A percentile compares a stretch with the other conserved stretches of the same genome.
Conservation (phyloP, 2,797 vertebrate genomes). For the Decapterus maruadsi region DNA sequence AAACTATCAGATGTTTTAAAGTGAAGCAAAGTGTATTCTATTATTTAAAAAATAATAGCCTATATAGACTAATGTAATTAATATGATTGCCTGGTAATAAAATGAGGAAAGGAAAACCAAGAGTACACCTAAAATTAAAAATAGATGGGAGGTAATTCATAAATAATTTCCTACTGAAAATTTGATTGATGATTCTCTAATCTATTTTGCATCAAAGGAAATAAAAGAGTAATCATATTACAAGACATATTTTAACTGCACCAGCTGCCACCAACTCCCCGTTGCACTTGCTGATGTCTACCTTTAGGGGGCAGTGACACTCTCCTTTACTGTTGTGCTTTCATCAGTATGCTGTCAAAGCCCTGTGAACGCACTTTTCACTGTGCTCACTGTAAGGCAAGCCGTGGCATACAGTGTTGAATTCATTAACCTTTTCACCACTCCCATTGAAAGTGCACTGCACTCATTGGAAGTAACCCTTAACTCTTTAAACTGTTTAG, state of each 20-base stretch:
- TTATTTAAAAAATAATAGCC: too few relatives aligned
- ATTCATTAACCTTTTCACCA: conserved; percentile 87
- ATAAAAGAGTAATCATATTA: too few relatives aligned
- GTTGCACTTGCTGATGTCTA: conserved; percentile 35
- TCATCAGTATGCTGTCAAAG: conserved; percentile 76
- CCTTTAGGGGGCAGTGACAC: conserved; percentile 82
- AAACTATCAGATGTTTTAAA: neutral
- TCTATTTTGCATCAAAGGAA: too few relatives aligned
- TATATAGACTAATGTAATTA: too few relatives aligned
- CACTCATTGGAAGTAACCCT: conserved; percentile 71
- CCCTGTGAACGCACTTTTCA: conserved; percentile 46
- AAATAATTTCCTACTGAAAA: too few relatives aligned
- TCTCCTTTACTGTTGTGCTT: conserved; percentile 42
- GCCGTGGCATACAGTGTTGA: conserved; percentile 75
- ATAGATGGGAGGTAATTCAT: too few relatives aligned
- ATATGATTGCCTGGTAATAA: too few relatives aligned
- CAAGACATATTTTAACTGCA: conserved; percentile 8
- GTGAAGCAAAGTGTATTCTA: neutral
- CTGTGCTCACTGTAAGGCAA: conserved; percentile 75
- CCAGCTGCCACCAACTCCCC: neutral
- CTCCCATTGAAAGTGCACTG: conserved; percentile 73
- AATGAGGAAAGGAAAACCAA: neutral
- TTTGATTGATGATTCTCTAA: too few relatives aligned
- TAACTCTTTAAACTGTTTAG: conserved; percentile 74
- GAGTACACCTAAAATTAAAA: neutral